Base-by-base conservation (phyloP, 2,888 invertebrate genomes). In the Leptinotarsa juncta region DNA sequence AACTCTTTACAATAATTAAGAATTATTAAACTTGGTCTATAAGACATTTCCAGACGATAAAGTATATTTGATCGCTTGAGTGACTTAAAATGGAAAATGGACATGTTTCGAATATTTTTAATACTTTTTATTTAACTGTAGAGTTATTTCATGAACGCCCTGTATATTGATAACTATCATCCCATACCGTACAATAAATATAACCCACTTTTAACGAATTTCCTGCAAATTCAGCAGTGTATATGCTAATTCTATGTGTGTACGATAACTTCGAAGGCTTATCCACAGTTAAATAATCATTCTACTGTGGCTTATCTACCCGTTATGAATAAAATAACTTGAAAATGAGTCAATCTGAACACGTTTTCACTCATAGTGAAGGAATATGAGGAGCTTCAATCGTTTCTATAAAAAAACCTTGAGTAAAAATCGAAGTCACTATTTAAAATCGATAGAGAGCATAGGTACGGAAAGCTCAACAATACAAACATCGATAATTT, bases 401-500 rank as follows among this genome's bases (percentile, higher is more conserved):
- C 57, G 10, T 23, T 3, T 15, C 10, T 7, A 18, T 55, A 55
- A 16, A 16, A n/a, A 55, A 57, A 23, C 14, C 57, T 18, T 23
- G 23, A 15, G 20, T 57, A 57, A 20, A 57, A 20, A 57, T 51
- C 15, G 51, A 15, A 51, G 51, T 12, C 55, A 57, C 18, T 57
- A 57, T 20, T 57, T 20, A 18, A 57, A 4, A 57, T 57, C 7
- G 20, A 18, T 57, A 57, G 18, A 12, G 23, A 23, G 3, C 12
- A 15, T 20, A 4, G 7, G 10, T 4, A 23, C 12, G 10, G 20
- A 20, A 23, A 20, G 23, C 23, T 23, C 20, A 23, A 57, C 23
- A 3, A n/a, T n/a, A 60, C 23, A 12, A 62, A 32, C 16, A 42
- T 42, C 62, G 62, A 62, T 62, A 62, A 62, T 62, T n/a, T 32